Evolutionary conservation across 2,888 invertebrate genomes (phyloP).

Genomic region (Aspidiotus destructor): DNA sequence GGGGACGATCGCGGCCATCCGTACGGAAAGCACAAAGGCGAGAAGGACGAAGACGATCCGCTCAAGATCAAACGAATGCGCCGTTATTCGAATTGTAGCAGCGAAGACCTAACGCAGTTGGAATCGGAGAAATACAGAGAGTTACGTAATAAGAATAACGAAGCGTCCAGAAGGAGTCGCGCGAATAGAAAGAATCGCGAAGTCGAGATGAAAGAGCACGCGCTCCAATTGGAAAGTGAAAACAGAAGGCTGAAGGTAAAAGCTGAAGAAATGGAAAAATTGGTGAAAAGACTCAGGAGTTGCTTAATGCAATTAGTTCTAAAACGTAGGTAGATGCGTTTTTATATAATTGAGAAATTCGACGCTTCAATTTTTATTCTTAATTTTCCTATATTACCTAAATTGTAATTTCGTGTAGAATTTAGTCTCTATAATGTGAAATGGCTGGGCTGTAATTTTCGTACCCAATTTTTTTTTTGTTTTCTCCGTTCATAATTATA

Average conservation of each 20-base stretch:
- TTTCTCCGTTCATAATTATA: not conserved
- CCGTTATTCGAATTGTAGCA: conserved; percentile 18
- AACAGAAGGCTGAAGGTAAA: conserved; percentile 56
- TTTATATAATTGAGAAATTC: conserved; percentile 12
- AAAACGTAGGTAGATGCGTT: conserved; percentile 42
- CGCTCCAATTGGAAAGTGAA: conserved; percentile 50
- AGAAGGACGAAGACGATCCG: conserved; percentile 29
- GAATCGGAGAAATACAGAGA: conserved; percentile 51
- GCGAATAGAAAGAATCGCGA: conserved; percentile 58
- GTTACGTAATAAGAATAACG: conserved; percentile 65
- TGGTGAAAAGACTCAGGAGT: conserved; percentile 55
- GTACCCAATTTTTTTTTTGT: not conserved
- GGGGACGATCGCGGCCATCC: not conserved
- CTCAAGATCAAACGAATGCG: conserved; percentile 22
- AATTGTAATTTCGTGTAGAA: no score
- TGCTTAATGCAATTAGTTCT: conserved; percentile 56
- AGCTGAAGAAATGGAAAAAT: conserved; percentile 58
- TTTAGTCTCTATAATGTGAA: no score
- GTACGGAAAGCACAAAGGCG: conserved; percentile 5
- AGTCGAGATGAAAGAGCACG: conserved; percentile 48
- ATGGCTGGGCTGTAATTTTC: no score
- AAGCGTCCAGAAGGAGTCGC: conserved; percentile 63
- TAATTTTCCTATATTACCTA: not conserved
- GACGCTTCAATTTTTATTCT: not conserved
- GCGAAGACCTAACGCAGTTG: conserved; percentile 23